Evolutionary conservation across 2,888 invertebrate genomes (phyloP).

Genomic region (Agelastica alni): DNA sequence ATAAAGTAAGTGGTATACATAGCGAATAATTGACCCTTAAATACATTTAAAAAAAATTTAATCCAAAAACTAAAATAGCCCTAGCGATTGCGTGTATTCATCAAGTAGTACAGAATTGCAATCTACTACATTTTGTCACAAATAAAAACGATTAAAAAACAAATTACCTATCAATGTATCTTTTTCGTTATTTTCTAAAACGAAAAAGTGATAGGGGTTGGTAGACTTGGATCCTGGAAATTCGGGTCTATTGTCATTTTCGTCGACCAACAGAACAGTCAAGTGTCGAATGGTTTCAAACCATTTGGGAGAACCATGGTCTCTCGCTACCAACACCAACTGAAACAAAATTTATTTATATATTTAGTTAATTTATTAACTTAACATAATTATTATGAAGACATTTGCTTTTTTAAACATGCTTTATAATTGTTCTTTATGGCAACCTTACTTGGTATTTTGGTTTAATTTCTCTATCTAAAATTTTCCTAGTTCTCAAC

Average conservation of each 20-base stretch:
- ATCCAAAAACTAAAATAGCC: too few relatives aligned
- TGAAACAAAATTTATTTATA: conserved; percentile 49
- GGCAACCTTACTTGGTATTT: conserved; percentile 62
- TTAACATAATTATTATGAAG: too few relatives aligned
- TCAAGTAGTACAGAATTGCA: too few relatives aligned
- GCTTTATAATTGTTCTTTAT: not conserved
- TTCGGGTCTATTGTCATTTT: conserved; percentile 80
- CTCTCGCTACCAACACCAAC: conserved; percentile 79
- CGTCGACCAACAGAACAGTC: conserved; percentile 75
- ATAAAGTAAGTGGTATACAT: too few relatives aligned
- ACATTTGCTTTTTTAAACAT: not conserved
- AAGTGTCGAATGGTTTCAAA: conserved; percentile 78
- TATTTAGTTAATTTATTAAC: not conserved
- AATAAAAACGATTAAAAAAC: too few relatives aligned
- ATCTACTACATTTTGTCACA: too few relatives aligned
- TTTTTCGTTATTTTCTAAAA: conserved; percentile 71
- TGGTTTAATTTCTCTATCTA: conserved; percentile 76
- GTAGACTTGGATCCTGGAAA: conserved; percentile 66
- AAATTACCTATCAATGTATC: conserved; percentile 67
- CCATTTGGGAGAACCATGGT: conserved; percentile 80
- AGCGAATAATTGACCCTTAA: too few relatives aligned
- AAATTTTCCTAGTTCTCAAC: conserved; percentile 74
- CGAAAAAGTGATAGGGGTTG: conserved; percentile 68
- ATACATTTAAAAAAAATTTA: too few relatives aligned
- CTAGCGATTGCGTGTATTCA: too few relatives aligned